A percentile compares a stretch with the other conserved stretches of the same genome.
Conservation (phyloP, 1,140 invertebrate genomes). For the Drosophila paulistorum region DNA sequence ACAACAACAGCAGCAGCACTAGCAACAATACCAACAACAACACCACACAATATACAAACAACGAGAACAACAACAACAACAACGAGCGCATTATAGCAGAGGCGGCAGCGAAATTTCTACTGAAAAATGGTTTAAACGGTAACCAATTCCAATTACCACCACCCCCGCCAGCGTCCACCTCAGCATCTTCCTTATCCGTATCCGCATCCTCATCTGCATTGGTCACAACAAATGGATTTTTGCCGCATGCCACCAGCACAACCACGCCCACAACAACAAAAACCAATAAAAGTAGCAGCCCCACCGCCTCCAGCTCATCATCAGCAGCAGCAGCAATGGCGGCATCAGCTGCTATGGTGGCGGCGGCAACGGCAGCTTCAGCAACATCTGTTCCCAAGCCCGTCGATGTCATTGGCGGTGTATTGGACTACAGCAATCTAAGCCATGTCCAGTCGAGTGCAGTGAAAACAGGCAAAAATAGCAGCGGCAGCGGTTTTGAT, state of each 20-base stretch:
- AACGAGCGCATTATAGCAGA: slow-evolving; percentile 72
- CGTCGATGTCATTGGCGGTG: slow-evolving; percentile 59
- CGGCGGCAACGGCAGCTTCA: slow-evolving; percentile 35
- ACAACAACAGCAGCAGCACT: slow-evolving; percentile 29
- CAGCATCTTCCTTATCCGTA: slow-evolving; percentile 31
- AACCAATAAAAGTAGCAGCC: slow-evolving; percentile 57
- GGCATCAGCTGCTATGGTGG: slow-evolving; percentile 63
- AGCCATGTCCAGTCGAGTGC: slow-evolving; percentile 43
- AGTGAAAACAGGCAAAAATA: slow-evolving; percentile 50
- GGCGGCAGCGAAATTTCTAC: slow-evolving; percentile 75
- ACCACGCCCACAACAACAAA: slow-evolving; percentile 52
- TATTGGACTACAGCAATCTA: slow-evolving; percentile 72
- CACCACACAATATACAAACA: slow-evolving; percentile 36
- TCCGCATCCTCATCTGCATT: slow-evolving; percentile 21
- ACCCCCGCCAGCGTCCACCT: slow-evolving; percentile 35
- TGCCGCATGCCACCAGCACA: slow-evolving; percentile 56
- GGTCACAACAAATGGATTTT: slow-evolving; percentile 68
- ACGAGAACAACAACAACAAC: slow-evolving; percentile 47
- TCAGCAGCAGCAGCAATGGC: slow-evolving; percentile 51
- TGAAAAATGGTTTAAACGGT: slow-evolving; percentile 80
- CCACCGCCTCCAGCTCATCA: slow-evolving; percentile 24
- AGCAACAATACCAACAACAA: slow-evolving; percentile 35
- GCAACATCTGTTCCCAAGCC: slow-evolving; percentile 44
- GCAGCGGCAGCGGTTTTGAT: slow-evolving; percentile 63
- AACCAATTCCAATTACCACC: slow-evolving; percentile 61